phyloP scores from a whole-genome alignment of 2,113 vertebrate species.

The Cheilinus undulatus region DNA sequence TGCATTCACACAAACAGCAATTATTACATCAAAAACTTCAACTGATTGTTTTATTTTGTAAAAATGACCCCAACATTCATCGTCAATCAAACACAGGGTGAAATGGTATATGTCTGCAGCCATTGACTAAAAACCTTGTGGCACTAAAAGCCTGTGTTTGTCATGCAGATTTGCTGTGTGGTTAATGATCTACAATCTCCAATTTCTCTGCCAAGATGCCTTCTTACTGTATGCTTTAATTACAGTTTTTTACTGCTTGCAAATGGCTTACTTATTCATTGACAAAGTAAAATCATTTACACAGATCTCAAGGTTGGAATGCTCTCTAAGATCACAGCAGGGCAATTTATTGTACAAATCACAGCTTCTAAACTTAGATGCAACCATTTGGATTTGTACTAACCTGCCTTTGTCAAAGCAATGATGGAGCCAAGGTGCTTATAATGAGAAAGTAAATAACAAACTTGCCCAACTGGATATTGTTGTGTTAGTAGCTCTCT shows the following conservation, averaged over 20 bases:
- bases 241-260: background rate
- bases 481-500: slow-evolving; percentile 1
- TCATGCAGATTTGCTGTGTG: background rate
- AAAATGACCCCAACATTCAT: background rate
- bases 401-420: background rate
- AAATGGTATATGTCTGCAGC: background rate
- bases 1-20: slow-evolving; percentile 47
- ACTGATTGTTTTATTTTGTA: background rate
- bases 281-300: background rate
- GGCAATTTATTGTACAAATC: background rate
- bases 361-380: slow-evolving; percentile 1
- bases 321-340: background rate
- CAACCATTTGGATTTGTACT: background rate
- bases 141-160: background rate
- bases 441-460: slow-evolving; percentile 1
- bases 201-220: background rate
- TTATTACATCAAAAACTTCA: slow-evolving; percentile 2
- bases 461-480: background rate
- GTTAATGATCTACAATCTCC: slow-evolving; percentile 28
- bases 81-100: background rate
- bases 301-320: background rate
- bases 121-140: background rate
- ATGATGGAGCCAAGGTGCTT: background rate
- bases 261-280: background rate
- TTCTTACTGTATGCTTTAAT: background rate